Base-by-base conservation (phyloP, 2,888 invertebrate species). In the Gordius sp. region DNA sequence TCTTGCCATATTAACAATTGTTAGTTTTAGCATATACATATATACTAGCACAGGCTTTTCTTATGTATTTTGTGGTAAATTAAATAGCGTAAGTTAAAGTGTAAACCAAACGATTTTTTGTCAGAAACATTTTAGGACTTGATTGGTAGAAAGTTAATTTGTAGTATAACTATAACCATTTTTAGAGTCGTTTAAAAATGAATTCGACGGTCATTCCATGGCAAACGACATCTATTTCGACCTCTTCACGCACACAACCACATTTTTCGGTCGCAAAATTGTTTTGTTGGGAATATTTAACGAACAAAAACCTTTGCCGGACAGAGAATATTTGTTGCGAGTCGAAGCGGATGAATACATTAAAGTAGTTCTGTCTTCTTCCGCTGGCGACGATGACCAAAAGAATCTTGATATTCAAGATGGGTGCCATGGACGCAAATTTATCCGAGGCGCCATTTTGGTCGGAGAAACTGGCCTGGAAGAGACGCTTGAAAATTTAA, bases 391-490 rank as follows among this genome's bases (percentile, higher is more conserved):
- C n/a, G n/a, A n/a, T n/a, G n/a, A n/a, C n/a, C n/a, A n/a, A n/a
- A n/a, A n/a, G n/a, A n/a, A n/a, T n/a, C n/a, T n/a, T n/a, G n/a
- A n/a, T n/a, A n/a, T n/a, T n/a, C n/a, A n/a, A n/a, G n/a, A n/a
- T n/a, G n/a, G n/a, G n/a, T n/a, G n/a, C 61, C 76, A 80, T 63
- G 74, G 84, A 67, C 82, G 83, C 25, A 76, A 75, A 64, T 72
- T 26, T 27, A 20, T 97, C 65, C 81, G 85, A 66, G 97, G 97
- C 39, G 91, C 86, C 25, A 79, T 93, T 63, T 73, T 97, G 27
- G 83, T 97, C 63, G 97, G 97, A 0, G 87, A 97, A 62, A 91
- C 91, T 0, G 86, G 87, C 67, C 73, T 93, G 60, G 97, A 93
- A 68, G 97, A 97, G 73, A 89, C 84, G 68, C 84, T 87, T 71